Conservation (phyloP, 2,113 vertebrate species). For the Callaeas wilsoni region DNA sequence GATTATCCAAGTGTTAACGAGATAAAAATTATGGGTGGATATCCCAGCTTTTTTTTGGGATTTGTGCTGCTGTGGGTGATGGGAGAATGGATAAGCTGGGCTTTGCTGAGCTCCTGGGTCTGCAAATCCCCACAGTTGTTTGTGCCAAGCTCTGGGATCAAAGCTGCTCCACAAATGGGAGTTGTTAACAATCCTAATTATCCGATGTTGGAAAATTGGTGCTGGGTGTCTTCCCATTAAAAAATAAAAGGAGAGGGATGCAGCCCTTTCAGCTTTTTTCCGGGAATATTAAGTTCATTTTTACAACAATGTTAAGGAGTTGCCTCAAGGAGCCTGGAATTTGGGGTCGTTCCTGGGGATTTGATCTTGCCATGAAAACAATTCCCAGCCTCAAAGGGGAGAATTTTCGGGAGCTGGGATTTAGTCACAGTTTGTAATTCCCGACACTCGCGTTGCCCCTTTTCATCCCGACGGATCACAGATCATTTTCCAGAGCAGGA, state of each 20-base stretch:
- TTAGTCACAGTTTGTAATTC: neutral
- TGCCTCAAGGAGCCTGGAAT: conserved; percentile 30
- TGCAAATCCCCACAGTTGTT: neutral
- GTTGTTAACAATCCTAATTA: conserved; percentile 50
- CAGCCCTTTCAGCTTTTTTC: conserved; percentile 35
- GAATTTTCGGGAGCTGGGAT: neutral
- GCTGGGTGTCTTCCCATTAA: conserved; percentile 19
- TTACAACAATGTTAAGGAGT: conserved; percentile 27
- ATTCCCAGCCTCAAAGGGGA: neutral
- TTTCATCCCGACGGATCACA: neutral
- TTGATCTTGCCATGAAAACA: conserved; percentile 21
- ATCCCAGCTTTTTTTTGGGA: fast-evolving
- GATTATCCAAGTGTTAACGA: neutral
- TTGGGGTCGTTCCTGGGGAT: neutral
- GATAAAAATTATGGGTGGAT: neutral
- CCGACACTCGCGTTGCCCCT: neutral
- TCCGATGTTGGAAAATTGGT: conserved; percentile 30
- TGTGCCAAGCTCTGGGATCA: neutral
- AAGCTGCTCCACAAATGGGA: neutral
- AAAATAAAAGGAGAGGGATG: neutral
- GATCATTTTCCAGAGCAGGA: neutral
- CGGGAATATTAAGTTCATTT: conserved; percentile 12
- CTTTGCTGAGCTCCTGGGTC: neutral
- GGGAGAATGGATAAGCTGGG: neutral
- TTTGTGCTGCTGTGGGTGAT: neutral